These are phyloP conservation scores for Epinephelus fuscoguttatus DNA, from an alignment of 2,113 vertebrate species.

Conservation along the genomic window DNA sequence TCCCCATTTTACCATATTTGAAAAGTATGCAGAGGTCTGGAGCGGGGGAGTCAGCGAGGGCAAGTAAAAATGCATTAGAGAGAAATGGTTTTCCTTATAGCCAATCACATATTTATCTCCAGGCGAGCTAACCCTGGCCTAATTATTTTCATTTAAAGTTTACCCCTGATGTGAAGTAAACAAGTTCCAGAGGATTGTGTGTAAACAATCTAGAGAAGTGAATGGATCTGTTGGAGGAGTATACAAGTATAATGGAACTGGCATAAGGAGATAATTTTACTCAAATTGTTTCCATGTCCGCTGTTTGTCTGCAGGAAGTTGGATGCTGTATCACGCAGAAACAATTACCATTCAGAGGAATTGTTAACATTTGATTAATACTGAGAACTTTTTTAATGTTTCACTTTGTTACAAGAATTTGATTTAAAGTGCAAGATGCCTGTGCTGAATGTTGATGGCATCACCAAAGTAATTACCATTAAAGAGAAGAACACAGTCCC, in stretches of 20 bases:
- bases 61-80: not conserved
- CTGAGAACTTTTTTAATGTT: not conserved
- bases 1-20: constrained; percentile 24
- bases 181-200: constrained; percentile 41
- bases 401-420: not conserved
- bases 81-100: constrained; percentile 30
- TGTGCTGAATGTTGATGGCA: not conserved
- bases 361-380: constrained; percentile 2
- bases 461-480: not conserved
- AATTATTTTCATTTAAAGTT: constrained; percentile 48
- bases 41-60: not conserved
- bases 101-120: constrained; percentile 14
- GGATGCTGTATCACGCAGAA: constrained; percentile 33
- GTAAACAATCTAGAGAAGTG: constrained; percentile 30
- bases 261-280: constrained; percentile 48
- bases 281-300: constrained; percentile 65
- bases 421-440: not conserved
- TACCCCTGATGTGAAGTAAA: constrained; percentile 41
- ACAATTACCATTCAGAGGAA: constrained; percentile 22
- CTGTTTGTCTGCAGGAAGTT: constrained; percentile 35
- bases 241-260: constrained; percentile 7
- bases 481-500: not conserved
- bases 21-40: constrained; percentile 18
- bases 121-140: constrained; percentile 2
- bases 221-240: constrained; percentile 29